Base-by-base conservation (phyloP, 2,113 vertebrate species). In the Microcebus jonahi region DNA sequence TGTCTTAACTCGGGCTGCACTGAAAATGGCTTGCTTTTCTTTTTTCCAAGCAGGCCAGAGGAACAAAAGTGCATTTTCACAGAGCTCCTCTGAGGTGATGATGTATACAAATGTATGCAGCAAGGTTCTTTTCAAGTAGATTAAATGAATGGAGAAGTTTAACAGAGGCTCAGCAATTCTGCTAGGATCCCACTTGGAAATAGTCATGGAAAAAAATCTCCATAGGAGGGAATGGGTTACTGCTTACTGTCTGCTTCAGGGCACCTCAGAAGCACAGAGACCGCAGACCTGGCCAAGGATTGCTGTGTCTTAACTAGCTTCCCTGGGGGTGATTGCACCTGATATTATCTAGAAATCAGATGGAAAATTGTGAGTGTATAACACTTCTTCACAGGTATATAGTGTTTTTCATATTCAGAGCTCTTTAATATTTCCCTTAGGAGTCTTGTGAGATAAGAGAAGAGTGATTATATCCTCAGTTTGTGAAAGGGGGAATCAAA, bases 401-500 rank as follows among this genome's bases (percentile, higher is more conserved):
- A 71, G 82, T 91, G 93, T 80, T 95, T 97, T 97, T 89, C 91
- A 95, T 97, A 97, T 84, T 93, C 86, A 96, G 48, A 94, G 86
- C 68, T 96, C 88, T 97, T 97, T 97, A 95, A 96, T 89, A 80
- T 63, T 96, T 83, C 94, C 96, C 95, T 84, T 77, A 71, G 93
- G 95, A 97, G 87, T 13, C 85, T 83, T 84, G 79, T 36, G 79
- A 97, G 91, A 96, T 97, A 97, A 97, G 93, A 86, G 77, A 94
- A 61, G 71, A 84, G 86, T 91, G 95, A 97, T 98, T 97, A 96
- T 57, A 89, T 36, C 91, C 93, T 92, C 94, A 86, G 91, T 93
- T 95, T 96, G 93, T 87, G 68, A 96, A 92, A 97, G n/a, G 25
- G 86, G 93, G 91, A 97, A 95, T 97, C 97, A 96, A 97, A 97